Conservation (phyloP, 2,797 vertebrate genomes). For the Diglossa cyanea region DNA sequence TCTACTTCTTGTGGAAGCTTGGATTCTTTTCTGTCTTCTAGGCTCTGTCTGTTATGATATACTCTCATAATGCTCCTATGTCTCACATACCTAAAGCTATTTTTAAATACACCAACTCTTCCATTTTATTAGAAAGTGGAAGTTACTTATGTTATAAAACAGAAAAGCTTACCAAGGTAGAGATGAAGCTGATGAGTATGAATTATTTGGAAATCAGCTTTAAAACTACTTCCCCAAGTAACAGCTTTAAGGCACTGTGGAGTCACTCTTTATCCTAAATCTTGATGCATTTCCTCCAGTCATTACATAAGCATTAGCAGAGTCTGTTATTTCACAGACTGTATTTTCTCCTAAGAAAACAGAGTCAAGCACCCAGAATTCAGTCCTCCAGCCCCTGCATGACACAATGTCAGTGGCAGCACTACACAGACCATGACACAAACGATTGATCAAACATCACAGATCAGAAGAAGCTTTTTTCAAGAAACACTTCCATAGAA, state of each 20-base stretch:
- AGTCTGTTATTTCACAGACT: not conserved
- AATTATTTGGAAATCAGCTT: not conserved
- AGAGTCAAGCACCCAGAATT: not conserved
- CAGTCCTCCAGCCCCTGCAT: not conserved
- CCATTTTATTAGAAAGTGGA: not conserved
- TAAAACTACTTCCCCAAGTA: not conserved
- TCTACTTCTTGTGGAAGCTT: not conserved
- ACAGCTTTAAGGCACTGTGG: not conserved
- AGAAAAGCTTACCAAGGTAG: not conserved
- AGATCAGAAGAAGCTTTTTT: not conserved
- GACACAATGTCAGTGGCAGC: not conserved
- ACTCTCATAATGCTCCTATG: not conserved
- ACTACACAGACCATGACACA: not conserved
- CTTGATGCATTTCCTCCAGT: not conserved
- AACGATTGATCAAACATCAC: fast-evolving
- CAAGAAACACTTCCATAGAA: not conserved
- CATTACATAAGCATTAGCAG: not conserved
- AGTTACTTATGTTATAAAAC: not conserved
- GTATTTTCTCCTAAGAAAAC: not conserved
- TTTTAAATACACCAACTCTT: not conserved
- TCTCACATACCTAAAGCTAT: not conserved
- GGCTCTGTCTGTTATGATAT: not conserved
- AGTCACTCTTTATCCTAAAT: not conserved
- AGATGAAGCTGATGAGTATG: not conserved
- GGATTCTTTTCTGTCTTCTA: not conserved